These are phyloP conservation scores for Orgyia antiqua DNA, from an alignment of 2,888 invertebrate species.

Conservation along the genomic window DNA sequence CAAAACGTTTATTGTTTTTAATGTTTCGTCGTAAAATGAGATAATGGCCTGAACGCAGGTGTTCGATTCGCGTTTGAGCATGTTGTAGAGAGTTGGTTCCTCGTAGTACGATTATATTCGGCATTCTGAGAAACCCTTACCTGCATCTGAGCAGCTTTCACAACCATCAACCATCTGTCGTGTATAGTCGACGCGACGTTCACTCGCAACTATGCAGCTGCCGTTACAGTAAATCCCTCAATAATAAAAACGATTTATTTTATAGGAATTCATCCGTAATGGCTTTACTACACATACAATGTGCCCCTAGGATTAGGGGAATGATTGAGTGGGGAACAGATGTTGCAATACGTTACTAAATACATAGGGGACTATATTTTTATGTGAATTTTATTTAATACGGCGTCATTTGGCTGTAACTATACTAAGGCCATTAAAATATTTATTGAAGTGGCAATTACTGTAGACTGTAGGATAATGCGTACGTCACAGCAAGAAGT, in stretches of 20 bases:
- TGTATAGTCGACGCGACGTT: conserved; percentile 30
- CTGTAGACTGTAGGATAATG: no score
- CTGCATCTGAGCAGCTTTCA: conserved; percentile 65
- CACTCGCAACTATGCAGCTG: conserved; percentile 30
- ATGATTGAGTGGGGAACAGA: conserved; percentile 11
- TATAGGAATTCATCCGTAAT: conserved; percentile 12
- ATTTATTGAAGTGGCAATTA: no score
- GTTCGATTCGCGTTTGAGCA: conserved; percentile 54
- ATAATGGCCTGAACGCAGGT: conserved; percentile 35
- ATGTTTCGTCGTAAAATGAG: conserved; percentile 3
- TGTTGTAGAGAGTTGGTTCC: conserved; percentile 63
- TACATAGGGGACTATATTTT: no score
- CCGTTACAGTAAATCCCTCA: conserved; percentile 23
- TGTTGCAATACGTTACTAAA: no score
- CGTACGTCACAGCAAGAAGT: no score
- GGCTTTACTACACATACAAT: conserved; percentile 11
- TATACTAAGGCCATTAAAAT: no score
- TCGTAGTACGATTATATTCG: conserved; percentile 72
- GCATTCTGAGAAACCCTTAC: conserved; percentile 71
- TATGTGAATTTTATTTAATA: no score
- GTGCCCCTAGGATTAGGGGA: conserved; percentile 13
- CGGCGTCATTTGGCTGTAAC: no score
- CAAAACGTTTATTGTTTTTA: conserved; percentile 3
- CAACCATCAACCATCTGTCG: conserved; percentile 65
- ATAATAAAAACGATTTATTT: conserved; percentile 27